Evolutionary conservation across 2,797 vertebrate genomes (phyloP), one percentile per base, ranked within the genome.

Genomic region (Molothrus ater): DNA sequence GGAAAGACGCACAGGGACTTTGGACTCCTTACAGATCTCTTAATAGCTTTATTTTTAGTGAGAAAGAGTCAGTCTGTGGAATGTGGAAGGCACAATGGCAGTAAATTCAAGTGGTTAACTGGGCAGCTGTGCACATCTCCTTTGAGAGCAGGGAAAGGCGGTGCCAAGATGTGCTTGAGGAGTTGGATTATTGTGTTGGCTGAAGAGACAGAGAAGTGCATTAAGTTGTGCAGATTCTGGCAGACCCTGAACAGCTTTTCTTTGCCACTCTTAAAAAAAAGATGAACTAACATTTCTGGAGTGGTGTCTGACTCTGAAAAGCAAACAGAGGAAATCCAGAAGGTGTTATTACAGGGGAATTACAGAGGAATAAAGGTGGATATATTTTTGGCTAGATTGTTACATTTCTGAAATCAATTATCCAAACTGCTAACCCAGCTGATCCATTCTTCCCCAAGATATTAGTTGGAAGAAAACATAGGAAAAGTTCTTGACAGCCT

Each of bases 271-370:
- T 85, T 81, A 75, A 92, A 70, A 47, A 86, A 69, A 10, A 81
- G 31, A 34, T 12, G 42, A 70, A 95, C 63, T 93, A 96, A 88
- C 86, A 95, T 93, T 94, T 81, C 78, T 73, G 51, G 43, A 90
- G 76, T 65, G n/a, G 24, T 17, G n/a, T 47, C 54, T 84, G 80
- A 53, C 57, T 82, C 91, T 95, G 90, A 45, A 97, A 98, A 91
- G 59, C 42, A 96, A 96, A 96, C 40, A 61, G 66, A 91, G 53
- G 80, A 95, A 95, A 96, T 51, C 11, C 88, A 86, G 57, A 87
- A 94, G 59, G 29, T 0, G 2, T 29, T 59, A 45, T 65, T 80
- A 71, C 26, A 50, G 10, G 12, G 10, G 21, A 64, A 42, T 36
- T 34, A 85, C 1, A 51, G 48, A 8, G 48, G 25, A 93, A 80